A percentile compares a stretch with the other conserved stretches of the same genome.
These are phyloP conservation scores for Rhagoletis pomonella DNA, from an alignment of 1,140 invertebrate species.

Conservation along the genomic window DNA sequence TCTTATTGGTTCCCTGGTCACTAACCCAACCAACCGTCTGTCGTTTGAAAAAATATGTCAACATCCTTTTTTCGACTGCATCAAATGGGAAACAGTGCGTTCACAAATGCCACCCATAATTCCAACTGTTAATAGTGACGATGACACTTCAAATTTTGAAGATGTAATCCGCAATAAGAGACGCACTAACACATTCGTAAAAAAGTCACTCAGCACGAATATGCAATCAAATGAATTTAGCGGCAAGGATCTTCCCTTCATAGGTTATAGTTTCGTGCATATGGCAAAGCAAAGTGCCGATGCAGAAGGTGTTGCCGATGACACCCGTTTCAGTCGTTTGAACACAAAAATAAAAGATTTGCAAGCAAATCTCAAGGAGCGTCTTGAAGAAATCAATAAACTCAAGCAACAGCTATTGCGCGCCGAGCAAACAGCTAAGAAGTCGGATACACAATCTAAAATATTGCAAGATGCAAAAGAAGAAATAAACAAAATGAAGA, in stretches of 20 bases:
- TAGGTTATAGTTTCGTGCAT: conserved; percentile 81
- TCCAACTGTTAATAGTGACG: conserved; percentile 80
- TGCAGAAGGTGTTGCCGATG: conserved; percentile 55
- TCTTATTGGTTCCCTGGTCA: conserved; percentile 78
- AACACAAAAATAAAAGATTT: conserved; percentile 66
- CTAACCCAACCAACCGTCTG: conserved; percentile 76
- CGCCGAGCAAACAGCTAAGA: conserved; percentile 71
- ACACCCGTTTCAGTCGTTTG: conserved; percentile 59
- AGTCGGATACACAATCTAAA: conserved; percentile 77
- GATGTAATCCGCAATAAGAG: conserved; percentile 78
- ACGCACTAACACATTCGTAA: conserved; percentile 53
- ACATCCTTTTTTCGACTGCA: conserved; percentile 79
- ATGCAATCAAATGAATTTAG: conserved; percentile 80
- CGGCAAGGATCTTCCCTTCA: conserved; percentile 85
- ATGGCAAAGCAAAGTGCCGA: conserved; percentile 62
- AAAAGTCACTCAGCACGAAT: conserved; percentile 56
- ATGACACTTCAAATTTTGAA: conserved; percentile 91
- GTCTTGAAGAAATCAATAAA: conserved; percentile 76
- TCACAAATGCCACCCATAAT: conserved; percentile 83
- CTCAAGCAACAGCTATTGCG: conserved; percentile 76
- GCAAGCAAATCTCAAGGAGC: conserved; percentile 73
- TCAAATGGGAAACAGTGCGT: conserved; percentile 77
- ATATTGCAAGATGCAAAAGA: conserved; percentile 76
- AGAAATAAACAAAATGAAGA: conserved; percentile 72
- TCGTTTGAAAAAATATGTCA: conserved; percentile 78